phyloP scores from a whole-genome alignment of 1,140 invertebrate species.

The Drosophila navojoa region DNA sequence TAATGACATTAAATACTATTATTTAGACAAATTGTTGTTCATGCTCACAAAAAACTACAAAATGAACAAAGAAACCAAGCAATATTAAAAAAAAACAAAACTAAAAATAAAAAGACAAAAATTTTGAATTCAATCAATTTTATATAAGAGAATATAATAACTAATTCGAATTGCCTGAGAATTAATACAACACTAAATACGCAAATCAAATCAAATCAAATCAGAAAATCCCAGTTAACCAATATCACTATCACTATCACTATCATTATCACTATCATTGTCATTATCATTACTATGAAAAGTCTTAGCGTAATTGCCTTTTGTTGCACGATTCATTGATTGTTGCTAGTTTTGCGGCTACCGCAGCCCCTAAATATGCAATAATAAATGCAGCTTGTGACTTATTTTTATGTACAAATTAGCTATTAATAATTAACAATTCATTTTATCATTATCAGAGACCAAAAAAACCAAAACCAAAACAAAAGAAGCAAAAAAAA shows the following conservation, averaged over 20 bases:
- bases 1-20: slow-evolving; percentile 21
- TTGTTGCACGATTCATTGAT: slow-evolving; percentile 32
- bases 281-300: background rate
- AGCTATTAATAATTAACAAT: slow-evolving; percentile 66
- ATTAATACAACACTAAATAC: background rate
- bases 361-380: slow-evolving; percentile 48
- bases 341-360: slow-evolving; percentile 19
- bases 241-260: slow-evolving; percentile 14
- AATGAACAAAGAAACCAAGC: slow-evolving; percentile 3
- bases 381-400: slow-evolving; percentile 77
- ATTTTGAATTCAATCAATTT: background rate
- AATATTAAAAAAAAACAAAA: slow-evolving; percentile 3
- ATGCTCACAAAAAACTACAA: slow-evolving; percentile 38
- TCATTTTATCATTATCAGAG: slow-evolving; percentile 67
- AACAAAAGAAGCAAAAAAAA: no score
- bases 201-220: background rate
- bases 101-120: background rate
- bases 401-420: slow-evolving; percentile 80
- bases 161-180: slow-evolving; percentile 14
- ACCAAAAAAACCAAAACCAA: no score
- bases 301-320: slow-evolving; percentile 40
- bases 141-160: background rate
- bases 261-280: background rate
- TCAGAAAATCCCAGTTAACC: slow-evolving; percentile 19
- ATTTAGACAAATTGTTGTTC: slow-evolving; percentile 63